These are phyloP conservation scores for Gallinago paraguaiae DNA, from an alignment of 2,113 vertebrate species.

Conservation along the genomic window DNA sequence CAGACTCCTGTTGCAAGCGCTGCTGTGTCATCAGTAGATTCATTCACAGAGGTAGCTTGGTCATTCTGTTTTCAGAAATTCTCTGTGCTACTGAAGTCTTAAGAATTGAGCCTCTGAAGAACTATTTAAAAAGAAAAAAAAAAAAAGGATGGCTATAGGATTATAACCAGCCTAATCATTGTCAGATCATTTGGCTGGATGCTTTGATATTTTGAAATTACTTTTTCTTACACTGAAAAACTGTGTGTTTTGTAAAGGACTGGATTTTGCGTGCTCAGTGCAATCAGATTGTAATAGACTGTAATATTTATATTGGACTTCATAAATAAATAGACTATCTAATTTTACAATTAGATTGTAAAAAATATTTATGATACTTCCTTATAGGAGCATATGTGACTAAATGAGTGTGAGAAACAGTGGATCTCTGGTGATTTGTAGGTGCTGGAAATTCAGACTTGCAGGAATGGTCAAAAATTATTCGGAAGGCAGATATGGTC, in stretches of 20 bases:
- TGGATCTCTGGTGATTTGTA: neutral
- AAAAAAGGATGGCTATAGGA: neutral
- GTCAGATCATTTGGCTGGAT: neutral
- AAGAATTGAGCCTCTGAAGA: neutral
- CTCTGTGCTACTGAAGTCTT: neutral
- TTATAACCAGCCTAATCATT: neutral
- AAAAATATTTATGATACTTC: neutral
- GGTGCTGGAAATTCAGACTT: neutral
- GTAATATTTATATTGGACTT: no score
- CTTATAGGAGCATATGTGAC: neutral
- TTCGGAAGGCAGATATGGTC: neutral
- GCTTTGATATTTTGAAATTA: neutral
- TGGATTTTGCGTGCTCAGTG: neutral
- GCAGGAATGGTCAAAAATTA: neutral
- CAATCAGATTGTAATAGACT: neutral
- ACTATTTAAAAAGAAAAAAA: neutral
- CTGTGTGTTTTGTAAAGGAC: neutral
- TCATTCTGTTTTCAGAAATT: neutral
- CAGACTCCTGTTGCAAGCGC: constrained; percentile 90
- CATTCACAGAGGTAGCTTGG: constrained; percentile 85
- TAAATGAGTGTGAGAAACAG: neutral
- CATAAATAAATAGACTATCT: no score
- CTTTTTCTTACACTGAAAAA: neutral
- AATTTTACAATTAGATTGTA: neutral
- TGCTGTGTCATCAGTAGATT: constrained; percentile 88